A percentile compares a stretch with the other conserved stretches of the same genome.
Conservation (phyloP, 2,113 vertebrate genomes). For the Acrocephalus kingi region DNA sequence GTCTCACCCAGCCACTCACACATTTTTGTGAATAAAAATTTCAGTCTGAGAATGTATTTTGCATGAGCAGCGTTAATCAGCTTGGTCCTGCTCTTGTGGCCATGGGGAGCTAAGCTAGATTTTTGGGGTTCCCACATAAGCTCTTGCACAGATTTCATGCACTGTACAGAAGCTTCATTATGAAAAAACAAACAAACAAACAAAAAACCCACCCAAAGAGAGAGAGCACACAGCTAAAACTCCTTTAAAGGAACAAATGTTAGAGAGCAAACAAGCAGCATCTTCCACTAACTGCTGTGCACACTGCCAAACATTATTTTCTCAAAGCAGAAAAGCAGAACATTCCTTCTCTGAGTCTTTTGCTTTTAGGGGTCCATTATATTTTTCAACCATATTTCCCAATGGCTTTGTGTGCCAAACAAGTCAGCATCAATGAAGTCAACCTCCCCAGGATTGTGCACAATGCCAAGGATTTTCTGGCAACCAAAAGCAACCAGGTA, state of each 20-base stretch:
- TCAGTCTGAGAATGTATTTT: background rate
- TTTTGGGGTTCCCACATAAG: too few relatives aligned
- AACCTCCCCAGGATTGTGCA: background rate
- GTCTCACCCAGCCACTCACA: background rate
- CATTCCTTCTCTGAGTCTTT: background rate
- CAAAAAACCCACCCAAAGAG: background rate
- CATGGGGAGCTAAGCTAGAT: background rate
- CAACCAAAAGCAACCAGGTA: background rate
- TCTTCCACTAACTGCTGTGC: background rate
- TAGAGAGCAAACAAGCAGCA: background rate
- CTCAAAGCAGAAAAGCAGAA: background rate
- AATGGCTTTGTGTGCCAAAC: background rate
- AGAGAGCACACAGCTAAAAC: background rate
- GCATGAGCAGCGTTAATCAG: background rate
- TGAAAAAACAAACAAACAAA: background rate
- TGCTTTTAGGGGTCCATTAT: background rate
- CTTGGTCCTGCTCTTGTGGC: background rate
- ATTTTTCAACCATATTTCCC: background rate
- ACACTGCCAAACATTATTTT: background rate
- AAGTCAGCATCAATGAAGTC: background rate
- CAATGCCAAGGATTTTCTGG: background rate
- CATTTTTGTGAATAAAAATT: background rate
- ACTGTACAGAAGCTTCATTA: accelerated
- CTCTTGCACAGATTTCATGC: background rate
- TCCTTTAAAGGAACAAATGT: background rate